phyloP scores from a whole-genome alignment of 2,113 vertebrate genomes.

The Strigops habroptila region DNA sequence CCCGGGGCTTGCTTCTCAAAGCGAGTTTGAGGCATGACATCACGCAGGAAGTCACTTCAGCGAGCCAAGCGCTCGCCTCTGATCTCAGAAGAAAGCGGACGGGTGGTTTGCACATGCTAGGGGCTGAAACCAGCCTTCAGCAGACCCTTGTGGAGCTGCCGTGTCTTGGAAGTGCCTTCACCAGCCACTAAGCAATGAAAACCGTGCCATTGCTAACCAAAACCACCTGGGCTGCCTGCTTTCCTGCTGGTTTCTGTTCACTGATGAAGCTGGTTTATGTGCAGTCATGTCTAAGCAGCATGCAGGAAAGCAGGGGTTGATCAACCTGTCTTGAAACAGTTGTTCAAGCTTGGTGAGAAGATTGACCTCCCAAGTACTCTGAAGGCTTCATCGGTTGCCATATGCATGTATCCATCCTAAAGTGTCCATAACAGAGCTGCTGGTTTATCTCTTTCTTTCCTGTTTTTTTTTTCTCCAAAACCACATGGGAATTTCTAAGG shows the following conservation, averaged over 20 bases:
- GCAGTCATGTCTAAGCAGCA: neutral
- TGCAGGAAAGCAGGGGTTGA: neutral
- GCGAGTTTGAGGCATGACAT: slow-evolving; percentile 38
- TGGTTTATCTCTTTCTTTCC: too few relatives aligned
- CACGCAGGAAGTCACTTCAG: slow-evolving; percentile 25
- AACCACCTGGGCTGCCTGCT: neutral
- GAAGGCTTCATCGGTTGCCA: rapidly evolving
- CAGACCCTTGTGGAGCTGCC: rapidly evolving
- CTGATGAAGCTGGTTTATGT: neutral
- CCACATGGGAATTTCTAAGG: neutral
- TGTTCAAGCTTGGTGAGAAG: neutral
- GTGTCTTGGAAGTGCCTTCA: neutral
- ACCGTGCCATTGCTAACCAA: neutral
- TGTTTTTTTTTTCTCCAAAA: neutral
- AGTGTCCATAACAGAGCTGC: neutral
- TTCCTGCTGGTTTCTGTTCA: neutral
- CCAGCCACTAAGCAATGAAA: neutral
- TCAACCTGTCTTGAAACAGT: neutral
- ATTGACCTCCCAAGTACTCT: neutral
- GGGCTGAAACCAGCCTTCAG: neutral
- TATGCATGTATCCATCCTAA: rapidly evolving
- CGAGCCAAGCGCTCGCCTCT: neutral
- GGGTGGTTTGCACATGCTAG: slow-evolving; percentile 20
- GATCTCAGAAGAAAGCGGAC: neutral
- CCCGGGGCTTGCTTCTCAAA: neutral